A percentile compares a stretch with the other conserved stretches of the same genome.
Conservation (phyloP, 1,140 invertebrate genomes). For the Pseudomyrmex cubaensis region DNA sequence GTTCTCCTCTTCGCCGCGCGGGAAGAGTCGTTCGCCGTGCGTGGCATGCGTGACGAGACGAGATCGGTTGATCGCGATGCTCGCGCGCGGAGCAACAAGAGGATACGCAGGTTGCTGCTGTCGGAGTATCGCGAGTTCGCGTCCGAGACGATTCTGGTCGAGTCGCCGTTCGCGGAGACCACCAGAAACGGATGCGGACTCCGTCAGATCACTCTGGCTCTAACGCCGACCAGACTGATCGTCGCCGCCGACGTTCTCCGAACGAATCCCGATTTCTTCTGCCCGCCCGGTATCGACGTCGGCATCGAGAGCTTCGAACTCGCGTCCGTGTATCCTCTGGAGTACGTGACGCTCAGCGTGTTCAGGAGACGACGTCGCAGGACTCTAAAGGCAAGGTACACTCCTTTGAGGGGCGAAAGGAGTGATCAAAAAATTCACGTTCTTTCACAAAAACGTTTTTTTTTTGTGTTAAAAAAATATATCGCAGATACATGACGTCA, state of each 20-base stretch:
- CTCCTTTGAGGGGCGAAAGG: constrained; percentile 11
- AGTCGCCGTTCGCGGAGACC: constrained; percentile 88
- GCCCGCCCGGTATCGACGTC: constrained; percentile 82
- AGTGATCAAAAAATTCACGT: not conserved
- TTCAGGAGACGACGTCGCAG: constrained; percentile 85
- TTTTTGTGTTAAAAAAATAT: no score
- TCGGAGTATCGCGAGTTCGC: constrained; percentile 86
- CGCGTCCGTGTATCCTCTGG: constrained; percentile 86
- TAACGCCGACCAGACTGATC: constrained; percentile 86
- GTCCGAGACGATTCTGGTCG: constrained; percentile 86
- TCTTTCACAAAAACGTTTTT: no score
- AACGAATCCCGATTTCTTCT: constrained; percentile 75
- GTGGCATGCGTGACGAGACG: constrained; percentile 5
- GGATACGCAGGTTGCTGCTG: constrained; percentile 86
- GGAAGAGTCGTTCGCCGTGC: constrained; percentile 33
- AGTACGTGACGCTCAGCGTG: constrained; percentile 86
- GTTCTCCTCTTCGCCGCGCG: not conserved
- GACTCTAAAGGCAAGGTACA: constrained; percentile 86
- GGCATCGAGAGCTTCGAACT: constrained; percentile 87
- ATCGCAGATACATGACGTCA: no score
- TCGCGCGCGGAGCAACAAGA: constrained; percentile 83
- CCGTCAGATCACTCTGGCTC: constrained; percentile 86
- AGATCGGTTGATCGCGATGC: not conserved
- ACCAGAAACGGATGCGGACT: constrained; percentile 86
- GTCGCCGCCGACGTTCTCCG: constrained; percentile 85